These are phyloP conservation scores for Brevimyrus niger DNA, from an alignment of 2,113 vertebrate genomes.

Conservation along the genomic window DNA sequence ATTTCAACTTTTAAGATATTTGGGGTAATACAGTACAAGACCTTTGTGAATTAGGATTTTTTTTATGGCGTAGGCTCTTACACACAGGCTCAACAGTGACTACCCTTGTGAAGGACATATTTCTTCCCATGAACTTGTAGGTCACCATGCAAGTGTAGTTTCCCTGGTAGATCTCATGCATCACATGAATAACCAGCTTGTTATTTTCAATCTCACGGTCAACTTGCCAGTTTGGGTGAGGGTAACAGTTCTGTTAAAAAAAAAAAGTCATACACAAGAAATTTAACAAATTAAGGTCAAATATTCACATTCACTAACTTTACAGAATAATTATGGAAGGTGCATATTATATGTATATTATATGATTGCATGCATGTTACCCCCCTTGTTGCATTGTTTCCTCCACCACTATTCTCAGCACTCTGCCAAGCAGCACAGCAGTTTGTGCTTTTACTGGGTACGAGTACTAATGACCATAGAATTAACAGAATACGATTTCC, in stretches of 20 bases:
- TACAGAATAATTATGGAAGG: background rate
- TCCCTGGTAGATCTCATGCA: conserved; percentile 46
- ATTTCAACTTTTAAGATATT: background rate
- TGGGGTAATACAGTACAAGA: background rate
- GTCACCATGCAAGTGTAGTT: conserved; percentile 74
- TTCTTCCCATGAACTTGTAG: conserved; percentile 58
- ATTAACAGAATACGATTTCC: background rate
- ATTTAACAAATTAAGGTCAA: background rate
- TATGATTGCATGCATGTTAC: background rate
- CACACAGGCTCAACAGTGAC: conserved; percentile 70
- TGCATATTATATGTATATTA: too few relatives aligned
- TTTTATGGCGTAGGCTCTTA: conserved; percentile 52
- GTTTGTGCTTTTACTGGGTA: background rate
- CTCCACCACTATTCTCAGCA: background rate
- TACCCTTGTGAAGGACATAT: conserved; percentile 67
- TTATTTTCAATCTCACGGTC: conserved; percentile 41
- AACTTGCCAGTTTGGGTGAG: conserved; percentile 25
- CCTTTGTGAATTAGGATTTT: background rate
- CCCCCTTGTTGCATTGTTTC: background rate
- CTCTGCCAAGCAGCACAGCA: background rate
- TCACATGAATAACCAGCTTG: conserved; percentile 52
- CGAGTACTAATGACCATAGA: background rate
- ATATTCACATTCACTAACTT: background rate
- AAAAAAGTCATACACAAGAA: conserved; percentile 10
- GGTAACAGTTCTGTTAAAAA: conserved; percentile 47